These are phyloP conservation scores for Phyllotreta cruciferae DNA, from an alignment of 2,888 invertebrate genomes.

Conservation along the genomic window DNA sequence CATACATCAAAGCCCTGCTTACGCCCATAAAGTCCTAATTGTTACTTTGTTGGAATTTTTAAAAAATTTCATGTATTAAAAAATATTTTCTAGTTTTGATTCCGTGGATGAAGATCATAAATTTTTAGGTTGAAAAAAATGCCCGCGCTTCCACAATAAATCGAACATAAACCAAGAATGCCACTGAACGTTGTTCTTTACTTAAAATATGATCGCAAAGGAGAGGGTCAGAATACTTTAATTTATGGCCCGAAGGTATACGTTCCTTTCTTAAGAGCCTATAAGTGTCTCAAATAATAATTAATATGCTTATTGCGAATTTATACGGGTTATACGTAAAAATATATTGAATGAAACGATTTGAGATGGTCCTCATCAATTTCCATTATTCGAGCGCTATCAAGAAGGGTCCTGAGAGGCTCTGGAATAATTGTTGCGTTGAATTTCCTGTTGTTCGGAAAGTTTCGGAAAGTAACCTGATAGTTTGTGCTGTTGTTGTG, in stretches of 20 bases:
- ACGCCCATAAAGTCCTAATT: conserved; percentile 2
- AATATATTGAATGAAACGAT: not conserved
- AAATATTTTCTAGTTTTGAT: not conserved
- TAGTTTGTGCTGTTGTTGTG: no score
- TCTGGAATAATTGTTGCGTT: no score
- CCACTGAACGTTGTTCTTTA: conserved; percentile 16
- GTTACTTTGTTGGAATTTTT: not conserved
- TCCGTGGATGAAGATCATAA: not conserved
- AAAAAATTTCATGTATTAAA: not conserved
- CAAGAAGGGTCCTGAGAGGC: no score
- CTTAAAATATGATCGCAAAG: conserved; percentile 21
- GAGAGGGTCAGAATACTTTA: conserved; percentile 27
- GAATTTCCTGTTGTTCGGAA: no score
- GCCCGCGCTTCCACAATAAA: conserved; percentile 25
- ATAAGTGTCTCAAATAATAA: conserved; percentile 13
- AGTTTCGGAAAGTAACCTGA: no score
- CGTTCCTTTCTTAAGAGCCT: conserved; percentile 18
- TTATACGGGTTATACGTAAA: conserved; percentile 7
- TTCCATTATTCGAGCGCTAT: no score
- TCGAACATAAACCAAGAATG: conserved; percentile 27
- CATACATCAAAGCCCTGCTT: conserved; percentile 6
- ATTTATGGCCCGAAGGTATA: conserved; percentile 16
- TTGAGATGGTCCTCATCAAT: no score
- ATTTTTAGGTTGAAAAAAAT: conserved; percentile 5
- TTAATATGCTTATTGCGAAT: conserved; percentile 9